Conservation (phyloP, 35 echinoderm and acorn worm species). For the Lytechinus pictus region DNA sequence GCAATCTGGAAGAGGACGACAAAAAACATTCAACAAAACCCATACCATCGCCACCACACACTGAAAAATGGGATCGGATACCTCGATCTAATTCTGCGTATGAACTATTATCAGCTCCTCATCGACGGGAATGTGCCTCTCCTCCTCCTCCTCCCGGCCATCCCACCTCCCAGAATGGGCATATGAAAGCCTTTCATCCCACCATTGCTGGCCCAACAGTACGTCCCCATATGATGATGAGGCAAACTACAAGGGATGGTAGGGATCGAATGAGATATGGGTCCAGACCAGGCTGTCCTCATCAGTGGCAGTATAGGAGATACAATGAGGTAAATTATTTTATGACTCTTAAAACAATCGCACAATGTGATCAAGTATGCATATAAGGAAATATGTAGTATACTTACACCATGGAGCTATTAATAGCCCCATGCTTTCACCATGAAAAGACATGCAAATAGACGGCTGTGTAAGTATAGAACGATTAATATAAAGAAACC, state of each 20-base stretch:
- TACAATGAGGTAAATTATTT: neutral
- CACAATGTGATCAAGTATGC: too few relatives aligned
- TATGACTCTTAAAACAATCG: neutral
- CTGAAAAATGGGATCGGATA: neutral
- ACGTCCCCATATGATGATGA: neutral
- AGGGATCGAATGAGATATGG: neutral
- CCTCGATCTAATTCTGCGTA: neutral
- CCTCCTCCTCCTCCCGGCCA: neutral
- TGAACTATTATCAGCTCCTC: neutral
- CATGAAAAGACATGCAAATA: too few relatives aligned
- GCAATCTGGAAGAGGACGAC: neutral
- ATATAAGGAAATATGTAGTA: too few relatives aligned
- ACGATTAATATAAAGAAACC: too few relatives aligned
- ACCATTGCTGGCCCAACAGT: neutral
- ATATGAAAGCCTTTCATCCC: neutral
- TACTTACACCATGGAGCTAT: too few relatives aligned
- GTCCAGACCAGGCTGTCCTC: neutral
- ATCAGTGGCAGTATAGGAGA: neutral
- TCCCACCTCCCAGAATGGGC: neutral
- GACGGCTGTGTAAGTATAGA: too few relatives aligned
- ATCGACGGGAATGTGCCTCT: neutral
- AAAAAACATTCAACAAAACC: neutral
- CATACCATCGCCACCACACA: neutral
- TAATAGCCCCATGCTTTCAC: too few relatives aligned
- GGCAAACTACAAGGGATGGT: neutral